These are phyloP conservation scores for Brachyopa scutellaris DNA, from an alignment of 2,888 invertebrate species.

Conservation along the genomic window DNA sequence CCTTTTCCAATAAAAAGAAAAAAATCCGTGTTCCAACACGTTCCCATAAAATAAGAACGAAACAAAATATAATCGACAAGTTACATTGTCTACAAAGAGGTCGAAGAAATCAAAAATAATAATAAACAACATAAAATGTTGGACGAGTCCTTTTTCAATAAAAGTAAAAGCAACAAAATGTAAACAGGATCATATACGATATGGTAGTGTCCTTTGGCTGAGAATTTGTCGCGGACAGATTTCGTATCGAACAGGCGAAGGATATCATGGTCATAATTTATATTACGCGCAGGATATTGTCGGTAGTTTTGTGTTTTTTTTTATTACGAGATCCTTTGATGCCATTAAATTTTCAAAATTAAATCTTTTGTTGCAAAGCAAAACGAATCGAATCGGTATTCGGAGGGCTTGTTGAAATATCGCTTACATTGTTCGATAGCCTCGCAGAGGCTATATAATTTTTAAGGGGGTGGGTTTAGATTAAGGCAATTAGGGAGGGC, in stretches of 20 bases:
- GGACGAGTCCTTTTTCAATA: slow-evolving; percentile 16
- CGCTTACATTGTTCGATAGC: slow-evolving; percentile 24
- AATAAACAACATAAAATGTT: slow-evolving; percentile 13
- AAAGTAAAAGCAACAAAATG: neutral
- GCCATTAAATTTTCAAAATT: slow-evolving; percentile 66
- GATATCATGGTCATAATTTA: slow-evolving; percentile 56
- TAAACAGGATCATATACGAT: neutral
- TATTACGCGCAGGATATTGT: slow-evolving; percentile 47
- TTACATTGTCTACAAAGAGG: slow-evolving; percentile 17
- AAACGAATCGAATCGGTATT: slow-evolving; percentile 39
- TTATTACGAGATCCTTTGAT: slow-evolving; percentile 50
- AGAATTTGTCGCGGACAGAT: slow-evolving; percentile 39
- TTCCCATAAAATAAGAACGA: neutral
- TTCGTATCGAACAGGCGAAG: slow-evolving; percentile 25
- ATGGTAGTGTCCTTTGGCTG: slow-evolving; percentile 15
- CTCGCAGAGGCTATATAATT: neutral
- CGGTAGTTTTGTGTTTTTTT: slow-evolving; percentile 19
- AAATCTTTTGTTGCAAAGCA: slow-evolving; percentile 64
- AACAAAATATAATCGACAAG: neutral
- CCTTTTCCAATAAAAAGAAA: neutral
- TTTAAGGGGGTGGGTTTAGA: slow-evolving; percentile 31
- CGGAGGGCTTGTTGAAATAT: slow-evolving; percentile 24
- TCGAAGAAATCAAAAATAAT: slow-evolving; percentile 18
- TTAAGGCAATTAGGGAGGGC: slow-evolving; percentile 36
- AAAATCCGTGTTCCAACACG: neutral